Base-by-base conservation (phyloP, 1,140 invertebrate species). In the Epicauta chinensis region DNA sequence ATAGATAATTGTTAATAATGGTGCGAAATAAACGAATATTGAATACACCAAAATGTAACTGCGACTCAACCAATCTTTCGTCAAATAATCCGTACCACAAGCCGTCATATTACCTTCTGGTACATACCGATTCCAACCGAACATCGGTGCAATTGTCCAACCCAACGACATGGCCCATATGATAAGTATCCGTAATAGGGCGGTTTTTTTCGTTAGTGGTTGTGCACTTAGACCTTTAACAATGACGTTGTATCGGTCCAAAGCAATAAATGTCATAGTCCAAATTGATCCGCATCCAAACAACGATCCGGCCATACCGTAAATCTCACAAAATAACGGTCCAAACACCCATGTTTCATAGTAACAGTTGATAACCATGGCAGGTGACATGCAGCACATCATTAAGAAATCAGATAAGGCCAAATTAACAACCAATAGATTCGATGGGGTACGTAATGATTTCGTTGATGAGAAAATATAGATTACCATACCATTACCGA, bases 41-140 rank as follows among this genome's bases (percentile, higher is more conserved):
- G 76, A 77, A 60, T 89, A 88, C 2, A 81, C 73, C 7, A 88
- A 55, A 54, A 87, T 79, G 68, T 87, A 89, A 42, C 83, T 84
- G 42, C 73, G 74, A 58, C 77, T 80, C 9, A 77, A 47, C 76
- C 77, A 80, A 42, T 84, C 80, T 61, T 81, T 79, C 42, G 71
- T 79, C 34, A 92, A 69, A 65, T 90, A 92, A 66, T 92, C 89
- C 47, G 89, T 89, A 16, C 88, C 89, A 63, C 89, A 92, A 13
- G 87, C 83, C 15, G 87, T 90, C 79, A 90, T 82, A 62, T 91
- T 91, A 40, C 87, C 87, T 74, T 91, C 89, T n/a, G 88, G 87
- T 36, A 91, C 85, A 71, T 91, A 92, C 62, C 87, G 77, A 56
- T 86, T 86, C 85, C 87, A 91, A 35, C 88, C 88, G 43, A 91